Evolutionary conservation across 2,888 invertebrate species (phyloP), one percentile per base, ranked within the genome.

Genomic region (Pristionchus entomophagus): DNA sequence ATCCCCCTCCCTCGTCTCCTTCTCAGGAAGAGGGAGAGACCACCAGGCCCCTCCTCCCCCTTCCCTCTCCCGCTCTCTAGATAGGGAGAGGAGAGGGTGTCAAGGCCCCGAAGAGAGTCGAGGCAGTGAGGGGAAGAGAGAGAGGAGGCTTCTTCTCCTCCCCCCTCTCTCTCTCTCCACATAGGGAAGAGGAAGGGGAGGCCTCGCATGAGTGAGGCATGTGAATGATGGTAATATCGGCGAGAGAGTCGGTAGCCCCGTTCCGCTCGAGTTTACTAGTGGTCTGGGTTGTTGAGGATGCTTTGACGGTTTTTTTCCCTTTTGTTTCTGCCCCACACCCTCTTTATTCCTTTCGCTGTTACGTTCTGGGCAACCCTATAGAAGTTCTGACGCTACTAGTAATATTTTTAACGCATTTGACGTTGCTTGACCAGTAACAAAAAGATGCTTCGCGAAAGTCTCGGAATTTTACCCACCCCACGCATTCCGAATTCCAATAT

Each of bases 191-290:
- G 32, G 80, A 80, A n/a, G 29, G 45, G 51, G 78, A 35, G 78
- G 65, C 65, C 35, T 35, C 19, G 32, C 65, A 26, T 14, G 65
- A 65, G 19, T 65, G 65, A 65, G 35, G 65, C 65, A 65, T 65
- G 65, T 65, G n/a, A 38, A 65, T 65, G 26, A 35, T 19, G 65
- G 65, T 65, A 65, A 65, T 65, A 65, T 65, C 35, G 65, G 65
- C 32, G n/a, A n/a, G n/a, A n/a, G n/a, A n/a, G n/a, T n/a, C n/a
- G n/a, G 65, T 35, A 22, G 65, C 65, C 4, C 62, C 65, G 65
- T 17, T 59, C 59, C 29, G 22, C 2, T 56, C 26, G n/a, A n/a
- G n/a, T n/a, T n/a, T n/a, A n/a, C n/a, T 22, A 4, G 51, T 17
- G 8, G 12, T 19, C 22, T 53, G 51, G 22, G 26, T 26, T 1